Percentiles rank a stretch among this genome's conserved stretches.
Conservation (phyloP, 2,888 invertebrate species). For the Mechanitis mazaeus region DNA sequence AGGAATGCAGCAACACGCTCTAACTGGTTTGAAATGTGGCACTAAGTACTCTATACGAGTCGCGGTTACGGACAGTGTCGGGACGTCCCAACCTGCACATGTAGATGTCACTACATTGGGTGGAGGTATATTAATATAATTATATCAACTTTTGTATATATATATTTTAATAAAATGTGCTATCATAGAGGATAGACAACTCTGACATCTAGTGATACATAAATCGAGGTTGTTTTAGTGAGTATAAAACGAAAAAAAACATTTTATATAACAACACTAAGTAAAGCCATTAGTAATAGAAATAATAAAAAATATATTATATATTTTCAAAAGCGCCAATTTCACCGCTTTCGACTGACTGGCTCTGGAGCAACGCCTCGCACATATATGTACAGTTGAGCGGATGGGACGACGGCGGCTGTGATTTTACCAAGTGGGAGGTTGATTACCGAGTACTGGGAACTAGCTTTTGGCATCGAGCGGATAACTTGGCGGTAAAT, state of each 20-base stretch:
- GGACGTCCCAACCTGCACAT: conserved; percentile 82
- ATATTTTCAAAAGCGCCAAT: conserved; percentile 70
- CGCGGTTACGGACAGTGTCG: conserved; percentile 87
- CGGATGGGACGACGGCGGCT: conserved; percentile 91
- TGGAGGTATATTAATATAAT: conserved; percentile 50
- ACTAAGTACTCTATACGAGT: conserved; percentile 88
- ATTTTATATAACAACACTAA: no score
- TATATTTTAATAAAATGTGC: no score
- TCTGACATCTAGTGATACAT: background rate
- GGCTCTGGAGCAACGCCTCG: conserved; percentile 87
- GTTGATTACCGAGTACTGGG: conserved; percentile 81
- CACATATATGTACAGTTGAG: conserved; percentile 87
- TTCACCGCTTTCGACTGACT: conserved; percentile 84
- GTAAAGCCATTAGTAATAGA: no score
- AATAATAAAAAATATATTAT: background rate
- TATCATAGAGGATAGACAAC: no score
- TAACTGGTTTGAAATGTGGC: conserved; percentile 88
- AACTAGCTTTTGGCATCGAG: conserved; percentile 64
- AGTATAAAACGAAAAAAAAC: background rate
- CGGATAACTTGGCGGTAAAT: conserved; percentile 66
- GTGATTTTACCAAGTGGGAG: conserved; percentile 88
- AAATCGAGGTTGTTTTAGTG: background rate
- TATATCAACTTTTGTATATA: background rate
- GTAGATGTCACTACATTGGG: conserved; percentile 78
- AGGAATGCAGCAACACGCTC: conserved; percentile 77